Percentiles rank a stretch among this genome's conserved stretches.
Evolutionary conservation across 2,888 invertebrate genomes (phyloP).

Genomic region (Drosophila quinaria): DNA sequence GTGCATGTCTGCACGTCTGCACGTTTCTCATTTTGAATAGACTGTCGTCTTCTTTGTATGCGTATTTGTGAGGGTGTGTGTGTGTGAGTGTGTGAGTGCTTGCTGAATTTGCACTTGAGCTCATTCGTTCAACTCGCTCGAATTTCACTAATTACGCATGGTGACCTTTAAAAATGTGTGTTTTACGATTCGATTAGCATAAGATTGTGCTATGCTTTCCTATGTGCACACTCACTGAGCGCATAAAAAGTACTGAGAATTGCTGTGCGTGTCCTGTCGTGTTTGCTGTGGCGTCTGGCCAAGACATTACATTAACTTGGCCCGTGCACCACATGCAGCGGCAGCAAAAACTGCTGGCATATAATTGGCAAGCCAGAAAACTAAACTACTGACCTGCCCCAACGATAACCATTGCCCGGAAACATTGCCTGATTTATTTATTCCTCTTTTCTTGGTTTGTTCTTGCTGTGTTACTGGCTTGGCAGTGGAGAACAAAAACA

Average conservation of each 20-base stretch:
- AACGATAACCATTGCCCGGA: constrained; percentile 8
- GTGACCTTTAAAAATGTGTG: constrained; percentile 52
- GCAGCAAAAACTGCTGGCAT: constrained; percentile 33
- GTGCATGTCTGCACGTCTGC: constrained; percentile 67
- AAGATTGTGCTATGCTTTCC: constrained; percentile 49
- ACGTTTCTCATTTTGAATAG: constrained; percentile 59
- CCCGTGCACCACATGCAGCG: background rate
- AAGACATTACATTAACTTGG: constrained; percentile 48
- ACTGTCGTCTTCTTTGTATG: constrained; percentile 31
- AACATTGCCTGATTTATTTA: constrained; percentile 16
- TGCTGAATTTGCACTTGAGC: constrained; percentile 58
- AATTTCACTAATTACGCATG: constrained; percentile 78
- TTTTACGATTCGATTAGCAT: constrained; percentile 53
- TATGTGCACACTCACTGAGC: constrained; percentile 13
- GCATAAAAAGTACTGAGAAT: constrained; percentile 9
- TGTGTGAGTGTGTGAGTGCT: constrained; percentile 13
- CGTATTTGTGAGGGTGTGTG: too few relatives aligned
- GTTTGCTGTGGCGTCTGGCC: constrained; percentile 38
- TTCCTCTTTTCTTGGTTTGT: background rate
- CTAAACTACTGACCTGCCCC: constrained; percentile 20
- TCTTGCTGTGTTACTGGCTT: background rate
- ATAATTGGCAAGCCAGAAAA: constrained; percentile 25
- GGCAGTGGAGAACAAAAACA: background rate
- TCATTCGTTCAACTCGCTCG: constrained; percentile 46
- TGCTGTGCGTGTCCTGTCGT: constrained; percentile 1